Evolutionary conservation across 2,797 vertebrate genomes (phyloP).

Genomic region (Takifugu rubripes): DNA sequence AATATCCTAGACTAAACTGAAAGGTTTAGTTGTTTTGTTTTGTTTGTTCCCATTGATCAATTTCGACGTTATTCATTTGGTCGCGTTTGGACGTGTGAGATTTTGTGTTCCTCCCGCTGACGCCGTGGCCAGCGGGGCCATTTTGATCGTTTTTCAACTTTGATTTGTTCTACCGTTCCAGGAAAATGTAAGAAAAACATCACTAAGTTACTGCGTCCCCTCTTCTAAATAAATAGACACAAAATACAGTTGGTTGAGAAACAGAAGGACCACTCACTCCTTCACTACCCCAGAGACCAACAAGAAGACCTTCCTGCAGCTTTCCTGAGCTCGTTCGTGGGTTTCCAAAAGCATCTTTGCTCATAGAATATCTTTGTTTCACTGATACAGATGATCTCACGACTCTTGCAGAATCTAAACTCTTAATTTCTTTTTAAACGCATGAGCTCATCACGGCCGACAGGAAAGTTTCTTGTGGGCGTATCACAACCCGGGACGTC

Average conservation of each 20-base stretch:
- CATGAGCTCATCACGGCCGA: constrained; percentile 38
- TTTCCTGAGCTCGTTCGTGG: constrained; percentile 37
- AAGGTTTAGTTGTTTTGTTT: constrained; percentile 79
- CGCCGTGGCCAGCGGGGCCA: constrained; percentile 62
- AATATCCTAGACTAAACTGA: constrained; percentile 94
- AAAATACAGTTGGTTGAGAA: constrained; percentile 83
- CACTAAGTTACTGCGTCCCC: constrained; percentile 83
- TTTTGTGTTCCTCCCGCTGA: constrained; percentile 67
- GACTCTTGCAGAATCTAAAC: constrained; percentile 26
- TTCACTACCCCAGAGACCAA: constrained; percentile 57
- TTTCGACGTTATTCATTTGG: constrained; percentile 81
- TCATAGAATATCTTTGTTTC: constrained; percentile 30
- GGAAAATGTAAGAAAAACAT: constrained; percentile 84
- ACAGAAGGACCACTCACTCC: constrained; percentile 81
- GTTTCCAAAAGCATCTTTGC: constrained; percentile 30
- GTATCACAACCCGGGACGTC: constrained; percentile 45
- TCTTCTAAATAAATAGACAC: constrained; percentile 86
- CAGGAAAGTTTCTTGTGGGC: constrained; percentile 69
- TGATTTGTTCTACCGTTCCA: constrained; percentile 82
- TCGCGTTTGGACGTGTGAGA: constrained; percentile 83
- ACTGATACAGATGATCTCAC: constrained; percentile 35
- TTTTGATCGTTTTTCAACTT: constrained; percentile 78
- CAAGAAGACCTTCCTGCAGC: constrained; percentile 69
- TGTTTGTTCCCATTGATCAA: constrained; percentile 76
- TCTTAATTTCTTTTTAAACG: constrained; percentile 1